Evolutionary conservation across 2,888 invertebrate genomes (phyloP).

Genomic region (Leptopterna dolabrata): DNA sequence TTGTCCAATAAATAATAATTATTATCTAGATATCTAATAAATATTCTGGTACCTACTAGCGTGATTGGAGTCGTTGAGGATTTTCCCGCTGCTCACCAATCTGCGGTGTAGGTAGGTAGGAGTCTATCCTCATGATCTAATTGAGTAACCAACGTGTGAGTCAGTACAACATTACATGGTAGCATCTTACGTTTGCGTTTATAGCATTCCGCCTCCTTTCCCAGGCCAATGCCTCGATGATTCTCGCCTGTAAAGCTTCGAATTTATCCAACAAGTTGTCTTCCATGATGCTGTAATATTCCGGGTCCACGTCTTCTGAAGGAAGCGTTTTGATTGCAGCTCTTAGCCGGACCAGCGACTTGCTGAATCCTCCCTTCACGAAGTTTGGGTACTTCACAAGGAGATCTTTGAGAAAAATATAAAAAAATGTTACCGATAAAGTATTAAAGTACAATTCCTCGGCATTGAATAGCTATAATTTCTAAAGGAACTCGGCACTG

Average conservation of each 20-base stretch:
- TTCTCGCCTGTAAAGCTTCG: constrained; percentile 2
- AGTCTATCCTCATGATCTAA: no score
- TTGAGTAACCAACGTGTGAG: no score
- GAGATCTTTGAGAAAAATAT: not conserved
- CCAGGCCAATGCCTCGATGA: constrained; percentile 30
- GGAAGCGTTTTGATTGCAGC: constrained; percentile 4
- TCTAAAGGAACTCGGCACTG: no score
- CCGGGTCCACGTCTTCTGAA: constrained; percentile 43
- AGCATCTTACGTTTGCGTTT: not conserved
- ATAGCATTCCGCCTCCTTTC: not conserved
- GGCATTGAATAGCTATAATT: no score
- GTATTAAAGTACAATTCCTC: no score
- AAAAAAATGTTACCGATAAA: not conserved
- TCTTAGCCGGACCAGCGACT: not conserved
- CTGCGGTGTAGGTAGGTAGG: no score
- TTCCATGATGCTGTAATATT: constrained; percentile 33
- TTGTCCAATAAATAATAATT: no score
- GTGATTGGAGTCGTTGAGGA: no score
- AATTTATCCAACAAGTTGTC: constrained; percentile 21
- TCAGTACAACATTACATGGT: no score
- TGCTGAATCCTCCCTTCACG: not conserved
- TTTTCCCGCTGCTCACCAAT: no score
- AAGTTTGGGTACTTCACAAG: not conserved
- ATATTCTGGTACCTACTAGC: no score
- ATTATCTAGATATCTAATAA: no score